phyloP scores from a whole-genome alignment of 2,113 vertebrate species.

The Chaetops frenatus region DNA sequence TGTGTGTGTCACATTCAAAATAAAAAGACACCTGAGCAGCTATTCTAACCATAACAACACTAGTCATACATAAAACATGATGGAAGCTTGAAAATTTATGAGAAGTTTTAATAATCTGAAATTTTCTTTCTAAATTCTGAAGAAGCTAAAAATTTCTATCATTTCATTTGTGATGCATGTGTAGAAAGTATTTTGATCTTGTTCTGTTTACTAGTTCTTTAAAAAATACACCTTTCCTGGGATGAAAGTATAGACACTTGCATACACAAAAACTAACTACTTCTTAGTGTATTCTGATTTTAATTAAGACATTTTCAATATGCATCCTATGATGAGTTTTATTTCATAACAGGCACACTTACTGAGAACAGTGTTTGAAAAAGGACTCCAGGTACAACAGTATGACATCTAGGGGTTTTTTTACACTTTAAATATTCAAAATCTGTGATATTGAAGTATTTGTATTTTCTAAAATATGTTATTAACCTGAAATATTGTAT shows the following conservation, averaged over 20 bases:
- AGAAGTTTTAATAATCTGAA: neutral
- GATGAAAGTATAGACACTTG: neutral
- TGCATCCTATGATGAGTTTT: neutral
- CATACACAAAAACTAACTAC: neutral
- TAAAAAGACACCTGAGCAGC: neutral
- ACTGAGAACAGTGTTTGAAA: neutral
- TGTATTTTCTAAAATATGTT: neutral
- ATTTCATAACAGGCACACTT: neutral
- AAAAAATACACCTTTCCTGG: neutral
- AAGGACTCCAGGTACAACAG: neutral
- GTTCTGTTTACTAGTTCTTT: neutral
- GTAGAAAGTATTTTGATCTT: neutral
- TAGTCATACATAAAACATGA: neutral
- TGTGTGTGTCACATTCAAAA: neutral
- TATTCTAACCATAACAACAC: neutral
- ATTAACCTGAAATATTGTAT: neutral
- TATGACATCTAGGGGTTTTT: rapidly evolving
- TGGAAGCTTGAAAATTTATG: neutral
- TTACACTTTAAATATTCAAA: neutral
- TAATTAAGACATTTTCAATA: neutral
- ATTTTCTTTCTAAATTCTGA: neutral
- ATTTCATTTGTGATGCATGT: neutral
- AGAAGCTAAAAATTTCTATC: neutral
- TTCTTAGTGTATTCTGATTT: neutral
- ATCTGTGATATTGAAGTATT: neutral